A percentile compares a stretch with the other conserved stretches of the same genome.
phyloP scores from a whole-genome alignment of 2,888 invertebrate genomes.

The Cephus spinipes region DNA sequence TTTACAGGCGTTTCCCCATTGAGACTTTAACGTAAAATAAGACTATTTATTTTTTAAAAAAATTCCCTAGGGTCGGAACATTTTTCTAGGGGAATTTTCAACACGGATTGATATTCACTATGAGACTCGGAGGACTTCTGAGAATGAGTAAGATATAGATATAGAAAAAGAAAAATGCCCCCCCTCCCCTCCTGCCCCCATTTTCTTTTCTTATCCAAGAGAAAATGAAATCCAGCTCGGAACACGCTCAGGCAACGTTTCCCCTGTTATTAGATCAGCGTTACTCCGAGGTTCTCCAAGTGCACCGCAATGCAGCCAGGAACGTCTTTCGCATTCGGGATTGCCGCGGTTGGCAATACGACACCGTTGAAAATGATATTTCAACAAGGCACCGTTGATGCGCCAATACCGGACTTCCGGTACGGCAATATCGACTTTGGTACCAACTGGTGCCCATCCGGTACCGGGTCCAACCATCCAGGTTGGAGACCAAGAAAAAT shows the following conservation, averaged over 20 bases:
- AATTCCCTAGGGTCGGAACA: not conserved
- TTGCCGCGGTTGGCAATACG: not conserved
- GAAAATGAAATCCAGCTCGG: conserved; percentile 60
- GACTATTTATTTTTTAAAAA: too few species aligned
- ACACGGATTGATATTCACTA: conserved; percentile 20
- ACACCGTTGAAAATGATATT: not conserved
- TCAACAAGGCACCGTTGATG: not conserved
- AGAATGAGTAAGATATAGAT: not conserved
- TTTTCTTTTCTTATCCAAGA: conserved; percentile 41
- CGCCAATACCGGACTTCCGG: not conserved
- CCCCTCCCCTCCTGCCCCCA: not conserved
- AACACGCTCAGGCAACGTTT: conserved; percentile 47
- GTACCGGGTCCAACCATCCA: not conserved
- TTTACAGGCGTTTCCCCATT: too few species aligned
- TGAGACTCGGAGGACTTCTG: conserved; percentile 10
- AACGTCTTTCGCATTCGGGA: conserved; percentile 19
- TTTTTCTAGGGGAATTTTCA: conserved; percentile 8
- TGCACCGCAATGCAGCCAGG: conserved; percentile 1
- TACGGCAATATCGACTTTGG: not conserved
- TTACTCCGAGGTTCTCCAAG: conserved; percentile 26
- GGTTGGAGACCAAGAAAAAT: not conserved
- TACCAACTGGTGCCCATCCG: not conserved
- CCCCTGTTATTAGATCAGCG: conserved; percentile 59
- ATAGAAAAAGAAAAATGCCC: conserved; percentile 1
- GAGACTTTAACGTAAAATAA: too few species aligned